Evolutionary conservation across 2,113 vertebrate genomes (phyloP), one percentile per base, ranked within the genome.

Genomic region (Xiphias gladius): DNA sequence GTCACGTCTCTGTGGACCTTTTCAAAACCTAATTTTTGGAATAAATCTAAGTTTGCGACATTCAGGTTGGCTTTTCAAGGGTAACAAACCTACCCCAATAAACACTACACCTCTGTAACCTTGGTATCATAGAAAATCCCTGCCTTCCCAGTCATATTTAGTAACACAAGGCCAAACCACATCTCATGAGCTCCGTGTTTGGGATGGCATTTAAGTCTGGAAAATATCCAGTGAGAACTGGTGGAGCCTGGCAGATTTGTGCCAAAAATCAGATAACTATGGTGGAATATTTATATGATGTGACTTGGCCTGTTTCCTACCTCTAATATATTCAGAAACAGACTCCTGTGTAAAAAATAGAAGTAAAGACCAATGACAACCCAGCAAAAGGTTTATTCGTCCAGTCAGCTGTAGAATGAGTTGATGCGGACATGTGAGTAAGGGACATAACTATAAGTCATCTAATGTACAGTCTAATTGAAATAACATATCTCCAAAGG

Each of bases 181-280:
- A 69, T 86, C 50, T 74, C 64, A 64, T n/a, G 63, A 86, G 41
- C 50, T 57, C 37, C 43, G 63, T 32, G 69, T 52, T 82, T 50
- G 16, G 66, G 32, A 79, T 0, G 4, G 17, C 57, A 16, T 62
- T 79, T 71, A 63, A 76, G 76, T 83, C 76, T 82, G 64, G 59
- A 82, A 82, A 83, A 76, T 62, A 83, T 75, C 59, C 28, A 66
- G 41, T 58, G 69, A 70, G 63, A 54, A 48, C 37, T 37, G n/a
- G 55, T 55, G 73, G 73, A 73, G 64, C 13, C 65, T 6, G 1
- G 39, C 22, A 46, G 62, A 63, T 48, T 19, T 24, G 67, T 57
- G 75, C 76, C 74, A 68, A 61, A 59, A 77, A 67, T 79, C 59
- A 9, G 70, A 71, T 48, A 59, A 61, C 43, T 46, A 14, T 48